These are phyloP conservation scores for Apamea monoglypha DNA, from an alignment of 2,888 invertebrate genomes.

Conservation along the genomic window DNA sequence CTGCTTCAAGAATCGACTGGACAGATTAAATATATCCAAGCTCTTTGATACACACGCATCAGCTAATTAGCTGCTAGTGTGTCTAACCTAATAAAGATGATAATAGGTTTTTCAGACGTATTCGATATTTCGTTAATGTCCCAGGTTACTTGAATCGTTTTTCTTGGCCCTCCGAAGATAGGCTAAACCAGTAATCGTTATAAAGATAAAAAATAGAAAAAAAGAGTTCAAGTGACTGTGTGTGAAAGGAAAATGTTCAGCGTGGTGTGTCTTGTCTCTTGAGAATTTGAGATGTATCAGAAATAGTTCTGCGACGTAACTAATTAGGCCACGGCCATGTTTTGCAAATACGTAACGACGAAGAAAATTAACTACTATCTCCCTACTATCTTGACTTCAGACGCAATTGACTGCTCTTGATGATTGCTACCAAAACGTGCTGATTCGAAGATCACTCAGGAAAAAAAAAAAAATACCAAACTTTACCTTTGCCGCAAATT, in stretches of 20 bases:
- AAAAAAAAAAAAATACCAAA: not conserved
- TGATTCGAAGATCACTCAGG: not conserved
- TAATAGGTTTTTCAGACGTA: not conserved
- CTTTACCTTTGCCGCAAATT: not conserved
- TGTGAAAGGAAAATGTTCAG: conserved; percentile 19
- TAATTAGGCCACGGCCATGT: conserved; percentile 50
- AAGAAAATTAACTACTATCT: conserved; percentile 9
- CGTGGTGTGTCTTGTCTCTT: conserved; percentile 24
- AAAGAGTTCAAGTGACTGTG: not conserved
- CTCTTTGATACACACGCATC: no score
- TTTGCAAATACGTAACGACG: conserved; percentile 21
- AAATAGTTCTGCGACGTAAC: conserved; percentile 45
- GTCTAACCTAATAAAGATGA: no score
- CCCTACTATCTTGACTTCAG: not conserved
- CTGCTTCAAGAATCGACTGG: no score
- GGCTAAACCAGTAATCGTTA: not conserved
- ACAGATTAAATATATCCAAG: no score
- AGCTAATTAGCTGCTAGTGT: no score
- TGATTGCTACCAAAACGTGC: not conserved
- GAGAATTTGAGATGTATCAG: conserved; percentile 33
- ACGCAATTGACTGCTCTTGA: not conserved
- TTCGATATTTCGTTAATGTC: not conserved
- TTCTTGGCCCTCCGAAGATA: not conserved
- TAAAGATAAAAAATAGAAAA: not conserved
- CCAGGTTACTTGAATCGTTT: not conserved